Conservation (phyloP, 2,113 vertebrate genomes). For the Ceratotherium simum region DNA sequence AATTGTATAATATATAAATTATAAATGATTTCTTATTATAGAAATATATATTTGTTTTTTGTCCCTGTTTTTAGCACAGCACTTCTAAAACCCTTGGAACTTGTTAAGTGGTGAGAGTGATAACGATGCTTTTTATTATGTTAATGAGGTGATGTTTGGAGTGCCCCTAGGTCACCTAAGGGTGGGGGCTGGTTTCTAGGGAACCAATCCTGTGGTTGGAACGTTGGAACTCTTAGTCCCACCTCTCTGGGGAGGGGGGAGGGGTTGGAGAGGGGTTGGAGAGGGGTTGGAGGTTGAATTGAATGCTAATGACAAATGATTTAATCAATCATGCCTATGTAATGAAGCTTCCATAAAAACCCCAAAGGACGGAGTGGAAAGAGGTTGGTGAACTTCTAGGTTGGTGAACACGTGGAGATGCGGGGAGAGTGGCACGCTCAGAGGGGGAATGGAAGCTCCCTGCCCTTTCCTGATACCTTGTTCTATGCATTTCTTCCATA, state of each 20-base stretch:
- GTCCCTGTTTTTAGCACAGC: not conserved
- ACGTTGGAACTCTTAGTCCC: not conserved
- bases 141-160: not conserved
- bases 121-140: not conserved
- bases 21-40: too few relatives aligned
- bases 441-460: too few relatives aligned
- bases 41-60: not conserved
- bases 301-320: not conserved
- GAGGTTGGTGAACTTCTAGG: not conserved
- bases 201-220: not conserved
- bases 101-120: not conserved
- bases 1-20: too few relatives aligned
- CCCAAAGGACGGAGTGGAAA: not conserved
- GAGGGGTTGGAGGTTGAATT: not conserved
- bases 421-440: not conserved
- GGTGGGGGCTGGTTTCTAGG: not conserved
- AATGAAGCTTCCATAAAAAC: not conserved
- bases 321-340: not conserved
- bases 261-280: not conserved
- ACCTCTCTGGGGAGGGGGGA: not conserved
- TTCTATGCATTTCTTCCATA: not conserved
- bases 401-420: not conserved
- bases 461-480: not conserved
- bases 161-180: not conserved
- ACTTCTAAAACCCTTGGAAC: not conserved